Base-by-base conservation (phyloP, 2,797 vertebrate genomes). In the Ctenosaura bakeri region DNA sequence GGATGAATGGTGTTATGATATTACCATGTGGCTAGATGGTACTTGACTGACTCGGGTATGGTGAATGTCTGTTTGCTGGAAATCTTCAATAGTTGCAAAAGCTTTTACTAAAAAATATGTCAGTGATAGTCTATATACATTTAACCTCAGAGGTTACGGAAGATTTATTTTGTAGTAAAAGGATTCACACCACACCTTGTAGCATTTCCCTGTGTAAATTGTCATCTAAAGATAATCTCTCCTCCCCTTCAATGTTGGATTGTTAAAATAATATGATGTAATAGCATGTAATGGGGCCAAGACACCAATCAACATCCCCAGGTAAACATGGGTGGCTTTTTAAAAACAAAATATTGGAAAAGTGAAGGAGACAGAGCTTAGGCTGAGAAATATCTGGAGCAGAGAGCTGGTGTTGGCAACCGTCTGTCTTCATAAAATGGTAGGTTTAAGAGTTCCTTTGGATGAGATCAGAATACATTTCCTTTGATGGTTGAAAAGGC, bases 401-500 rank as follows among this genome's bases (percentile, higher is more conserved):
- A 29, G 56, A 87, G 85, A 62, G 26, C 56, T 13, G 18, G 7
- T n/a, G 56, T 62, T 69, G 86, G 77, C 42, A 87, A 64, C 56
- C 29, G 8, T 87, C 46, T 62, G 29, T 79, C 76, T 50, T 69
- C 86, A 80, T 79, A 87, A 80, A 80, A 79, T 87, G 59, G 66
- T 69, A 50, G 13, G n/a, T 69, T 10, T 69, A 88, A 71, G 77
- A 80, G 32, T 81, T 69, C 77, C 22, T 69, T 62, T 81, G 62
- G 46, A 12, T 54, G 77, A 54, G 78, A 88, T 88, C 87, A 88
- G 64, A 71, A 54, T 81, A 81, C 64, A 88, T 88, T 88, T 81
- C 13, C n/a, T 82, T 88, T 38, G 46, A 35, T 76, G 52, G 24
- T 54, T 38, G 54, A 91, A 35, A 71, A 89, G 52, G 13, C 85